Conservation (phyloP, 2,113 vertebrate species). For the Chaetura pelagica region DNA sequence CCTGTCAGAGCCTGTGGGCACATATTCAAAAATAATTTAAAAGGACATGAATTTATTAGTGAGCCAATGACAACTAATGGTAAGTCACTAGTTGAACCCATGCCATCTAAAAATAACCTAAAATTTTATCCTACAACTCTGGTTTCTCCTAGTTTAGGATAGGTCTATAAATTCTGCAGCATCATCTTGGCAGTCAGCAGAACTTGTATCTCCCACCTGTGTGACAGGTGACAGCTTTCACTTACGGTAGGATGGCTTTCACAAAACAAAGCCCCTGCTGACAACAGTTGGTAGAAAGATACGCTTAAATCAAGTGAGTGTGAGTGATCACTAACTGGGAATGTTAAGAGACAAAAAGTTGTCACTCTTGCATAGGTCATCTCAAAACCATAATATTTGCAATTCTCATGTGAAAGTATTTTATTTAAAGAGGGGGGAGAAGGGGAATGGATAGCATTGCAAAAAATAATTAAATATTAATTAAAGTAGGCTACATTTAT, state of each 20-base stretch:
- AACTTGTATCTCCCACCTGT: neutral
- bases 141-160: neutral
- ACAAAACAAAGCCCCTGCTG: neutral
- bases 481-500: neutral
- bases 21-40: conserved; percentile 44
- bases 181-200: neutral
- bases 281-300: neutral
- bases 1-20: neutral
- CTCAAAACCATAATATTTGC: neutral
- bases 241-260: neutral
- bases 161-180: neutral
- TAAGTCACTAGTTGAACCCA: neutral
- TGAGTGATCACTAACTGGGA: neutral
- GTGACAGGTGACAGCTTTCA: neutral
- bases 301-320: neutral
- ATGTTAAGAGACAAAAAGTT: neutral
- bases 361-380: neutral
- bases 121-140: neutral
- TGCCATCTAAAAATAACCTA: neutral
- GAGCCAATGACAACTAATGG: neutral
- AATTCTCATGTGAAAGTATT: neutral
- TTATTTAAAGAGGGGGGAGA: neutral
- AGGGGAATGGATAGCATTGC: neutral
- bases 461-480: neutral
- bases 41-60: conserved; percentile 31